Conservation (phyloP, 2,888 invertebrate genomes). For the Drosophila ezoana region DNA sequence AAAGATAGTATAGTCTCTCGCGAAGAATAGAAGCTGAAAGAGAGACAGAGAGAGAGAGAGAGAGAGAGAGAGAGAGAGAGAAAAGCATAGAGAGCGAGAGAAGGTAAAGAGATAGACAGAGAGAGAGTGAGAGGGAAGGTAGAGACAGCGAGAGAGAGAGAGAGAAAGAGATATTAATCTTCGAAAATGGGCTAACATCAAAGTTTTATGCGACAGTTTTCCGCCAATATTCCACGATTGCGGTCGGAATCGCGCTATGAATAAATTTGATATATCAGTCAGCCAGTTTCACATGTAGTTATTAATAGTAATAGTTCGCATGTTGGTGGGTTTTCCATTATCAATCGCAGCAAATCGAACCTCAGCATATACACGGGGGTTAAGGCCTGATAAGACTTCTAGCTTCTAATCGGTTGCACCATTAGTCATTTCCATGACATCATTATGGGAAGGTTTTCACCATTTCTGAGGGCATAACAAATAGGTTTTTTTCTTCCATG, state of each 20-base stretch:
- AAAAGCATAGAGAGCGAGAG: too few species aligned
- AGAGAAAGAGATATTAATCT: not conserved
- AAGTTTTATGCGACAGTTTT: not conserved
- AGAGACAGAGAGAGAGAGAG: too few species aligned
- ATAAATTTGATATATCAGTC: too few species aligned
- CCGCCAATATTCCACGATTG: too few species aligned
- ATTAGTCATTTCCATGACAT: constrained; percentile 25
- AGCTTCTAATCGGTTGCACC: not conserved
- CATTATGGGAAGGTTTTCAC: constrained; percentile 8
- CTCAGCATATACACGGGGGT: not conserved
- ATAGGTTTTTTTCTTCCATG: not conserved
- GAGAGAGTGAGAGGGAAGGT: too few species aligned
- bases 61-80: too few species aligned
- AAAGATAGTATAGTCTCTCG: too few species aligned
- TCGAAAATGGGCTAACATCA: not conserved
- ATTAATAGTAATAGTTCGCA: not conserved
- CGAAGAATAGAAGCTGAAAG: too few species aligned
- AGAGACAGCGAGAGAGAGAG: too few species aligned
- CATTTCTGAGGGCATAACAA: not conserved
- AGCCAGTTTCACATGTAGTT: too few species aligned
- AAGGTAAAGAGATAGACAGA: too few species aligned
- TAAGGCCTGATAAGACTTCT: constrained; percentile 32
- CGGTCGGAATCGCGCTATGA: too few species aligned
- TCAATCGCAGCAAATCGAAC: not conserved
- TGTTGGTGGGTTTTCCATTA: not conserved